A percentile compares a stretch with the other conserved stretches of the same genome.
phyloP scores from a whole-genome alignment of 2,113 vertebrate genomes.

The Nipponia nippon region DNA sequence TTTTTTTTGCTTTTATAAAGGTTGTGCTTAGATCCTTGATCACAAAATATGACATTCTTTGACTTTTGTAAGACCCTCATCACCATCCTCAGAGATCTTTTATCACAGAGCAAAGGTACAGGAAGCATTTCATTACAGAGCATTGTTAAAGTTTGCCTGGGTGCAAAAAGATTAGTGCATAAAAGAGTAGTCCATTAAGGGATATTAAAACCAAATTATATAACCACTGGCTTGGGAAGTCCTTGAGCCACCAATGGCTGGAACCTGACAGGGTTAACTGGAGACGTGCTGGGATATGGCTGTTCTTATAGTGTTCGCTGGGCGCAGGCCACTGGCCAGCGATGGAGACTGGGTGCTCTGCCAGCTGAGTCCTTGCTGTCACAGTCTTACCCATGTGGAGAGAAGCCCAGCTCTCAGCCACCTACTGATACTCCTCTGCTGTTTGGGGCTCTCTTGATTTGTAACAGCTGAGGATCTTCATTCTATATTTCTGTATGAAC shows the following conservation, averaged over 20 bases:
- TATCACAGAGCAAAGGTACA: neutral
- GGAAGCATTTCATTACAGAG: neutral
- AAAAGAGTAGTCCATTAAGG: neutral
- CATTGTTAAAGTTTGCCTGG: neutral
- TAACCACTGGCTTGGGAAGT: neutral
- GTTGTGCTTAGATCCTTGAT: neutral
- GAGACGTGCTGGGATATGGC: neutral
- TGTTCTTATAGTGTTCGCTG: neutral
- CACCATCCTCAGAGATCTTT: neutral
- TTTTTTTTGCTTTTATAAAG: neutral
- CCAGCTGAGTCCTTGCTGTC: neutral
- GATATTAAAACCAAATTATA: neutral
- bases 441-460: neutral
- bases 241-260: neutral
- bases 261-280: neutral
- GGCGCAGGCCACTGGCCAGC: neutral
- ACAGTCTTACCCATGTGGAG: rapidly evolving
- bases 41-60: neutral
- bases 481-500: neutral
- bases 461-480: neutral
- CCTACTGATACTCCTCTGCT: rapidly evolving
- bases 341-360: neutral
- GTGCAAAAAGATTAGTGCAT: neutral
- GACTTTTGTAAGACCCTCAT: neutral
- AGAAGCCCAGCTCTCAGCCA: too few relatives aligned